Conservation (phyloP, 2,797 vertebrate species). For the Coregonus ussuriensis region DNA sequence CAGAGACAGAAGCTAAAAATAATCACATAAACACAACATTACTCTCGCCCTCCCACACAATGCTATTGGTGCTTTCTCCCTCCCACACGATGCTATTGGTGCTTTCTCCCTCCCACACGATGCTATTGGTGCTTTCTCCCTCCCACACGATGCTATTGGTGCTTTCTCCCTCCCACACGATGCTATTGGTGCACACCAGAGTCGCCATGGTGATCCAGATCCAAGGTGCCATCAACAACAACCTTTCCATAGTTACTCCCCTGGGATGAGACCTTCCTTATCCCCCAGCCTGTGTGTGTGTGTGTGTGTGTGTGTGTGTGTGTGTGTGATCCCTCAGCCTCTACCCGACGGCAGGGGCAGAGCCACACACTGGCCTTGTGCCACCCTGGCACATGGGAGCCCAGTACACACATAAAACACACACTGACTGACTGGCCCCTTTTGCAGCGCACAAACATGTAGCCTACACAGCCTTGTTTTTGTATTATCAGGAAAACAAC, state of each 20-base stretch:
- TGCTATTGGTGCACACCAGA: slow-evolving; percentile 48
- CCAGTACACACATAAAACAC: not conserved
- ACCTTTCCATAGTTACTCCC: slow-evolving; percentile 48
- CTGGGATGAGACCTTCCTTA: slow-evolving; percentile 18
- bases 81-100: slow-evolving; percentile 12
- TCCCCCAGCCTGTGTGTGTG: not conserved
- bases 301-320: no score
- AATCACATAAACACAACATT: not conserved
- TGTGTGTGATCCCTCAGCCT: not conserved
- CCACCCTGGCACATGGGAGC: not conserved
- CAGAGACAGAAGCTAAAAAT: not conserved
- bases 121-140: not conserved
- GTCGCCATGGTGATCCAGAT: slow-evolving; percentile 54
- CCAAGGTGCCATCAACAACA: slow-evolving; percentile 55
- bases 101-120: not conserved
- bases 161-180: slow-evolving; percentile 3
- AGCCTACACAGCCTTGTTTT: no score
- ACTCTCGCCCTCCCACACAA: no score
- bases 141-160: not conserved
- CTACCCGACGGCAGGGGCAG: not conserved
- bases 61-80: not conserved
- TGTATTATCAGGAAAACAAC: no score
- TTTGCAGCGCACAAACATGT: no score
- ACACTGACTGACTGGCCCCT: not conserved
- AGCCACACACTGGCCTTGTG: not conserved